Evolutionary conservation across 2,113 vertebrate genomes (phyloP).

Genomic region (Pogona vitticeps): DNA sequence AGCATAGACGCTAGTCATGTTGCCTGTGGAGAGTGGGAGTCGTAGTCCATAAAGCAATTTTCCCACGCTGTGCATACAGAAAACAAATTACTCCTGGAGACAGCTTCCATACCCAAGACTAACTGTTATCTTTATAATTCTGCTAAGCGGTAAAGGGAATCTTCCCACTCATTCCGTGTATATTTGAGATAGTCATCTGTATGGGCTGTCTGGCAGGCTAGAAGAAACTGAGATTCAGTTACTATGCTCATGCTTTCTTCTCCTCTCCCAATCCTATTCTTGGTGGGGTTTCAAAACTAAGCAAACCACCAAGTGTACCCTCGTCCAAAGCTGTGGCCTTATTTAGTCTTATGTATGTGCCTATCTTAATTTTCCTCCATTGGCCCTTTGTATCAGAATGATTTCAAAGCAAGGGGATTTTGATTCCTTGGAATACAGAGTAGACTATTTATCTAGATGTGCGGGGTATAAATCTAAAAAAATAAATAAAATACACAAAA

Average conservation of each 20-base stretch:
- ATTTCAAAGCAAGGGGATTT: accelerated
- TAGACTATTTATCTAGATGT: too few species aligned
- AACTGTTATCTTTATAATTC: neutral
- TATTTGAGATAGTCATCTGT: neutral
- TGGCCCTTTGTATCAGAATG: too few species aligned
- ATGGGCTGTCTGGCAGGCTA: neutral
- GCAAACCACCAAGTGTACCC: neutral
- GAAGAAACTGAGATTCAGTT: slow-evolving; percentile 51
- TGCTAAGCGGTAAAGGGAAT: neutral
- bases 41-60: too few species aligned
- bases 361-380: neutral
- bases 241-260: slow-evolving; percentile 42
- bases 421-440: slow-evolving; percentile 8
- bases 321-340: neutral
- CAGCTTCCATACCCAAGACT: neutral
- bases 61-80: too few species aligned
- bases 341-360: neutral
- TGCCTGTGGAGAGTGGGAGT: too few species aligned
- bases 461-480: too few species aligned
- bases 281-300: neutral
- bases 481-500: too few species aligned
- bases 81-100: neutral
- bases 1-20: too few species aligned
- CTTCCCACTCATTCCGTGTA: neutral
- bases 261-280: neutral